Conservation (phyloP, 2,888 invertebrate genomes). For the Pegoplata infirma region DNA sequence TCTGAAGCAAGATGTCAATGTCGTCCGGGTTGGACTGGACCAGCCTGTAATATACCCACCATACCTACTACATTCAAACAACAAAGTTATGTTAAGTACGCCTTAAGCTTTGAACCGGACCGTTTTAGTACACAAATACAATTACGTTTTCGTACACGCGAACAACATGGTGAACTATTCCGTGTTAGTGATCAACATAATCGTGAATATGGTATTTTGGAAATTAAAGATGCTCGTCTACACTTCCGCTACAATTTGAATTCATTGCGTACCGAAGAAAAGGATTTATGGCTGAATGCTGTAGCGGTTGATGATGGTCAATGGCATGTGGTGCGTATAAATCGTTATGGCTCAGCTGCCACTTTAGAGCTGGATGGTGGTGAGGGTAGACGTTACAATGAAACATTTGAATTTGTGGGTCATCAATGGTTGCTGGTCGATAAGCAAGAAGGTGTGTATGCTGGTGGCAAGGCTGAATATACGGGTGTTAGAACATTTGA, state of each 20-base stretch:
- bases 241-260: slow-evolving; percentile 96
- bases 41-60: slow-evolving; percentile 90
- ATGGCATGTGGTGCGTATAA: slow-evolving; percentile 96
- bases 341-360: slow-evolving; percentile 94
- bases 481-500: slow-evolving; percentile 96
- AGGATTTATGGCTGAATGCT: slow-evolving; percentile 92
- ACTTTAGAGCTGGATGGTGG: slow-evolving; percentile 96
- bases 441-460: slow-evolving; percentile 96
- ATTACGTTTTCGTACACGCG: slow-evolving; percentile 94
- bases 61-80: slow-evolving; percentile 95
- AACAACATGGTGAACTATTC: slow-evolving; percentile 95
- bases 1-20: slow-evolving; percentile 95
- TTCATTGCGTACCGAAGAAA: slow-evolving; percentile 92
- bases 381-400: slow-evolving; percentile 95
- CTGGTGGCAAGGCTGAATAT: slow-evolving; percentile 96
- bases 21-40: slow-evolving; percentile 96
- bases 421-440: slow-evolving; percentile 95
- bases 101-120: slow-evolving; percentile 95
- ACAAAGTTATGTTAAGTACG: slow-evolving; percentile 98
- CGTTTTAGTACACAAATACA: slow-evolving; percentile 95
- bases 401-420: slow-evolving; percentile 92
- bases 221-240: slow-evolving; percentile 93
- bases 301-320: slow-evolving; percentile 96
- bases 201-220: slow-evolving; percentile 93
- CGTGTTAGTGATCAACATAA: slow-evolving; percentile 96